A percentile compares a stretch with the other conserved stretches of the same genome.
Conservation (phyloP, 2,113 vertebrate species). For the Ceyx margarethae region DNA sequence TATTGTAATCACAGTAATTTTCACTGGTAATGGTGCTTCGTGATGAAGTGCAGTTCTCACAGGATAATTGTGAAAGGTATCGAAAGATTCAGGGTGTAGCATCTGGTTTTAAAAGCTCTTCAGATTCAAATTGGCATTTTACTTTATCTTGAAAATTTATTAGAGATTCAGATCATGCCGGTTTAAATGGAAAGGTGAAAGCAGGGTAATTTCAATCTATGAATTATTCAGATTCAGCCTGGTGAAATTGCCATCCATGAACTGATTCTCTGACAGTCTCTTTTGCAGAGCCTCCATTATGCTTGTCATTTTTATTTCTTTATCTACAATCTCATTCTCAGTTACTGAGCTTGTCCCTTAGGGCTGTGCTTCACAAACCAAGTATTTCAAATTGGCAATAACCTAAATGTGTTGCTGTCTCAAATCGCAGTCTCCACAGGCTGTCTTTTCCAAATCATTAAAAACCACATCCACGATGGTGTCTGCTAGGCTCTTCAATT, state of each 20-base stretch:
- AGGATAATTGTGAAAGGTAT: conserved; percentile 78
- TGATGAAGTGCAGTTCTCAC: conserved; percentile 77
- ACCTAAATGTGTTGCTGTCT: conserved; percentile 75
- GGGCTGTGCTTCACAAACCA: conserved; percentile 79
- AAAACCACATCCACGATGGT: conserved; percentile 72
- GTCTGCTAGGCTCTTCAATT: conserved; percentile 68
- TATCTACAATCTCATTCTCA: conserved; percentile 78
- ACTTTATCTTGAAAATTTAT: conserved; percentile 83
- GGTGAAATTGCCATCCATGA: conserved; percentile 79
- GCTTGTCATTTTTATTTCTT: conserved; percentile 86
- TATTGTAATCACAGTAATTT: conserved; percentile 80
- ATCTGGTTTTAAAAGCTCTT: conserved; percentile 83
- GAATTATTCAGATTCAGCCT: conserved; percentile 86
- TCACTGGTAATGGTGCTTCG: conserved; percentile 76
- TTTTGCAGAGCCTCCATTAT: conserved; percentile 77
- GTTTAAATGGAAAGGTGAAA: conserved; percentile 85
- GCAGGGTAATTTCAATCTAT: conserved; percentile 85
- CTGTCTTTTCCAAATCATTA: conserved; percentile 76
- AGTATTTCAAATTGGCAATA: conserved; percentile 81
- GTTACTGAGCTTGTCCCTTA: conserved; percentile 77
- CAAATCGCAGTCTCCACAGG: conserved; percentile 75
- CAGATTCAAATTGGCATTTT: conserved; percentile 82
- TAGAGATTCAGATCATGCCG: conserved; percentile 83
- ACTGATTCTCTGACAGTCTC: conserved; percentile 78
- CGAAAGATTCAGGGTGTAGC: conserved; percentile 75